phyloP scores from a whole-genome alignment of 2,113 vertebrate species.

The Galemys pyrenaicus region DNA sequence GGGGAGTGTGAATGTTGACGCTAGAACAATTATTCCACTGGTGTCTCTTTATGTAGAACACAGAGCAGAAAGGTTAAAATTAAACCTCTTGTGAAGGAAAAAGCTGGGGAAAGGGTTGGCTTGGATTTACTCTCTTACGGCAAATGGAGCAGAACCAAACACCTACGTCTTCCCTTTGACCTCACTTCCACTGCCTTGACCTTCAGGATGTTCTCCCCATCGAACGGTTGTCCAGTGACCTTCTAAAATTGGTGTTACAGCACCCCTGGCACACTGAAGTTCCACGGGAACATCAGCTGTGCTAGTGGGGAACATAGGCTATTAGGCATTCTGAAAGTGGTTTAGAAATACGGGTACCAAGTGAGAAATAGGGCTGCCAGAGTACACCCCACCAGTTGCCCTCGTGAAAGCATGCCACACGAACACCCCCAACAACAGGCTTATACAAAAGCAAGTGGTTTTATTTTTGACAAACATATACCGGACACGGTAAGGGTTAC shows the following conservation, averaged over 20 bases:
- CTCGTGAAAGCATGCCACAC: accelerated
- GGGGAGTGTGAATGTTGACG: background rate
- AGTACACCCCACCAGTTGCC: accelerated
- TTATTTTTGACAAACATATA: constrained; percentile 38
- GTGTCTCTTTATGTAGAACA: background rate
- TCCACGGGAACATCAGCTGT: background rate
- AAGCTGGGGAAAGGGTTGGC: accelerated
- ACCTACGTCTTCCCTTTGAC: too few relatives aligned
- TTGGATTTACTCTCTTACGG: background rate
- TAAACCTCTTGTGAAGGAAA: too few relatives aligned
- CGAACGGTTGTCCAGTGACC: accelerated
- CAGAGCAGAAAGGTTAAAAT: background rate
- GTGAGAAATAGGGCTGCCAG: background rate
- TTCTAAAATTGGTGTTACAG: background rate
- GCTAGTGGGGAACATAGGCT: accelerated
- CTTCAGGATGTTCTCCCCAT: background rate
- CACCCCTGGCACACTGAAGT: accelerated
- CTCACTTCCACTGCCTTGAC: accelerated
- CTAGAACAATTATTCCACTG: background rate
- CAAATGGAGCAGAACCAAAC: background rate
- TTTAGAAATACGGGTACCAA: background rate
- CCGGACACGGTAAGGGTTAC: background rate
- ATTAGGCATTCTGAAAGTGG: background rate
- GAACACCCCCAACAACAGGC: background rate
- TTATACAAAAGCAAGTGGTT: background rate